A percentile compares a stretch with the other conserved stretches of the same genome.
These are phyloP conservation scores for Anhinga rufa DNA, from an alignment of 2,113 vertebrate species.

Conservation along the genomic window DNA sequence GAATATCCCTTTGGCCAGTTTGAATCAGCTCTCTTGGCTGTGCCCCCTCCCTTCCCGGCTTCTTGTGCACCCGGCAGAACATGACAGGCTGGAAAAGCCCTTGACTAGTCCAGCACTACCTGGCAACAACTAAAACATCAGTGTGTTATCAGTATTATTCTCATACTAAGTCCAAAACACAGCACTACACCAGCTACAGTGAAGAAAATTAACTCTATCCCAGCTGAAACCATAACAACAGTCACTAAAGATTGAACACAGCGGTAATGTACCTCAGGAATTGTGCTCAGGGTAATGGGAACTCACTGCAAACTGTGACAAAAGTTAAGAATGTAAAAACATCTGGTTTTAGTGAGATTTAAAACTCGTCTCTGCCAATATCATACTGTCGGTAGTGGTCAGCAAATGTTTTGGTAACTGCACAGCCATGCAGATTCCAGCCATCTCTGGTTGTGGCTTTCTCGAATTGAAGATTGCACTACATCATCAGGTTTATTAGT, in stretches of 20 bases:
- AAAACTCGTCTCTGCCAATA: not conserved
- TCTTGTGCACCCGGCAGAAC: too few relatives aligned
- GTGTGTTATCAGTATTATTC: too few relatives aligned
- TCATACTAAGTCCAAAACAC: too few relatives aligned
- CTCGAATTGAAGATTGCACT: not conserved
- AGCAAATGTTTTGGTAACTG: not conserved
- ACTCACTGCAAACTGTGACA: not conserved
- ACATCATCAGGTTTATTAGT: slow-evolving; percentile 12
- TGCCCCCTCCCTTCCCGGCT: too few relatives aligned
- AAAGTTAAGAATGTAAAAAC: not conserved
- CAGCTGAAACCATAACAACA: too few relatives aligned
- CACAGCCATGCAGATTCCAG: not conserved
- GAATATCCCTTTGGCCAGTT: too few relatives aligned
- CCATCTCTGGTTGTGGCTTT: not conserved
- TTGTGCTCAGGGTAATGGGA: not conserved
- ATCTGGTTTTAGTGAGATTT: not conserved
- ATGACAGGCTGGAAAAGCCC: too few relatives aligned
- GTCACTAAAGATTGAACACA: not conserved
- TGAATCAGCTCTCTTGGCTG: too few relatives aligned
- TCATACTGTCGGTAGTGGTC: not conserved
- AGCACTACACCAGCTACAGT: too few relatives aligned
- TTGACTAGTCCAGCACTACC: too few relatives aligned
- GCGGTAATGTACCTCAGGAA: not conserved
- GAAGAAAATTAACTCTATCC: too few relatives aligned
- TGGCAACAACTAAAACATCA: too few relatives aligned